Evolutionary conservation across 2,113 vertebrate genomes (phyloP), one percentile per base, ranked within the genome.

Genomic region (Panthera tigris): DNA sequence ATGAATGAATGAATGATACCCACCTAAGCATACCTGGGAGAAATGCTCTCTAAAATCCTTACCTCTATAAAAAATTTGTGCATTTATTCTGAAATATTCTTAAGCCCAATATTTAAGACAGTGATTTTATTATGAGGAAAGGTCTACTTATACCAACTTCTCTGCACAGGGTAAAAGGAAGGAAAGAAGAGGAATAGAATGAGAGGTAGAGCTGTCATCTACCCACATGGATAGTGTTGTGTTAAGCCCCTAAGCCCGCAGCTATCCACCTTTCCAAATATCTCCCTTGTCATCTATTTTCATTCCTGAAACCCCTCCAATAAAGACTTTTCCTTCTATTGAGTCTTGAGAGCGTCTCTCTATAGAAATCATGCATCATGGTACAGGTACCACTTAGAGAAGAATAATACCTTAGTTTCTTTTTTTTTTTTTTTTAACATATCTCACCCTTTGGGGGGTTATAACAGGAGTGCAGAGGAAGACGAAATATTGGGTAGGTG

Each of bases 101-200:
- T 95, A 92, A 50, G 45, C 88, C 29, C 50, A 89, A 96, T 94
- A 89, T 81, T 80, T 80, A 96, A 95, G 57, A 61, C 61, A 65
- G 78, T 73, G 31, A 78, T 96, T 95, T 82, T 92, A 78, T 85
- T 36, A 45, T 45, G 66, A 89, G 81, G 55, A 95, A 81, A 4
- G 7, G 18, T 39, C n/a, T 91, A 36, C 29, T 93, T 86, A 88
- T 1, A 57, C 21, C 76, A 87, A 92, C 11, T 79, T 93, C 83
- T 96, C 82, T 86, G 45, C 78, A 84, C 91, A 73, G 55, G 39
- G 4, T 78, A 82, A 96, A 45, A 95, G n/a, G 71, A 89, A 80
- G 82, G 41, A 89, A 86, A 78, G 66, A 68, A 63, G 39, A 95
- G 41, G 29, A 92, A 66, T 11, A 65, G 74, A 91, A 76, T 73